Evolutionary conservation across 2,797 vertebrate genomes (phyloP).

Genomic region (Phylloscopus collybita): DNA sequence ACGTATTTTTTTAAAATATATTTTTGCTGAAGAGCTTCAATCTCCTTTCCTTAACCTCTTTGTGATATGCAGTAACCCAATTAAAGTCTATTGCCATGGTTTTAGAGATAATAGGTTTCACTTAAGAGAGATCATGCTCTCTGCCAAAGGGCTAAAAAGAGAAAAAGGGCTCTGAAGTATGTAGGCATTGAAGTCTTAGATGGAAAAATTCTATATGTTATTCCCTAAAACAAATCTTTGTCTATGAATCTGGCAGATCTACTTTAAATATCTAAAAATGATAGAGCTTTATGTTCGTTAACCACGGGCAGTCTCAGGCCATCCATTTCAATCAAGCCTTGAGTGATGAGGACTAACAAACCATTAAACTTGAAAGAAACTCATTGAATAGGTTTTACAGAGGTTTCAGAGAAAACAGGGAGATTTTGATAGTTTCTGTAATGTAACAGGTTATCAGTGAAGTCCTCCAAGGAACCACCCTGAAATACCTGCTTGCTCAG

Average conservation of each 20-base stretch:
- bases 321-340: background rate
- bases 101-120: constrained; percentile 1
- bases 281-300: background rate
- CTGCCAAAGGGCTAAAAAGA: background rate
- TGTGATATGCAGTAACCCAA: background rate
- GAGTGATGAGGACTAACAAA: background rate
- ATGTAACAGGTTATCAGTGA: background rate
- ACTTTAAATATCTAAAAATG: background rate
- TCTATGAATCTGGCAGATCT: background rate
- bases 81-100: background rate
- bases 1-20: background rate
- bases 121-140: background rate
- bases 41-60: background rate
- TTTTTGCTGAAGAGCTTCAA: background rate
- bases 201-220: background rate
- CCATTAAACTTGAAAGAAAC: background rate
- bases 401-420: background rate
- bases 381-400: background rate
- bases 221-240: background rate
- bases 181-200: background rate
- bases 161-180: background rate
- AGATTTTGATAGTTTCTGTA: background rate
- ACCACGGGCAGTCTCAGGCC: background rate
- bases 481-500: background rate
- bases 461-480: background rate